Conservation (phyloP, 2,797 vertebrate genomes). For the Tympanoctomys barrerae region DNA sequence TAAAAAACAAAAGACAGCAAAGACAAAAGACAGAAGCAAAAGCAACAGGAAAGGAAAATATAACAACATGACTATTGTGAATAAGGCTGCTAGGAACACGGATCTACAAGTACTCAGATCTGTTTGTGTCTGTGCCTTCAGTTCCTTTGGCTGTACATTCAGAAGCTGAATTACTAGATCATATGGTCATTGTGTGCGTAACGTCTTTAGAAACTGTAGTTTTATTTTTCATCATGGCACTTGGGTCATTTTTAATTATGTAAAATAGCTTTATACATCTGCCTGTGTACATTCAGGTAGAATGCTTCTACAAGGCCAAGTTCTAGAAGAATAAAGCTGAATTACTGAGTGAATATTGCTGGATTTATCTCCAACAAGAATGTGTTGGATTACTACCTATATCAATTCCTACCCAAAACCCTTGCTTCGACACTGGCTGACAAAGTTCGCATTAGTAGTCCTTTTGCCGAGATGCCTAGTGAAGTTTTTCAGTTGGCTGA, state of each 20-base stretch:
- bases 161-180: constrained; percentile 15
- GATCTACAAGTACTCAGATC: not conserved
- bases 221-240: not conserved
- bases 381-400: not conserved
- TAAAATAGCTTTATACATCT: not conserved
- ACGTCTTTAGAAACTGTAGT: not conserved
- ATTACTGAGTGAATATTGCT: not conserved
- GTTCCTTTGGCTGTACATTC: not conserved
- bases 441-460: not conserved
- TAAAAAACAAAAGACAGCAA: not conserved
- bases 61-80: not conserved
- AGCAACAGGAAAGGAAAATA: not conserved
- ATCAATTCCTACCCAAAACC: not conserved
- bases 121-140: not conserved
- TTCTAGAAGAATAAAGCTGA: not conserved
- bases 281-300: not conserved
- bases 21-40: not conserved
- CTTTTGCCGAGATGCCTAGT: not conserved
- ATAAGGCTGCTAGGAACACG: not conserved
- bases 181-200: constrained; percentile 5
- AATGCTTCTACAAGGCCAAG: constrained; percentile 30
- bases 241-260: constrained; percentile 47
- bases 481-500: constrained; percentile 7
- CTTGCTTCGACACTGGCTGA: not conserved
- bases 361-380: not conserved